A percentile compares a stretch with the other conserved stretches of the same genome.
phyloP scores from a whole-genome alignment of 2,888 invertebrate species.

The Melinopterus prodromus region DNA sequence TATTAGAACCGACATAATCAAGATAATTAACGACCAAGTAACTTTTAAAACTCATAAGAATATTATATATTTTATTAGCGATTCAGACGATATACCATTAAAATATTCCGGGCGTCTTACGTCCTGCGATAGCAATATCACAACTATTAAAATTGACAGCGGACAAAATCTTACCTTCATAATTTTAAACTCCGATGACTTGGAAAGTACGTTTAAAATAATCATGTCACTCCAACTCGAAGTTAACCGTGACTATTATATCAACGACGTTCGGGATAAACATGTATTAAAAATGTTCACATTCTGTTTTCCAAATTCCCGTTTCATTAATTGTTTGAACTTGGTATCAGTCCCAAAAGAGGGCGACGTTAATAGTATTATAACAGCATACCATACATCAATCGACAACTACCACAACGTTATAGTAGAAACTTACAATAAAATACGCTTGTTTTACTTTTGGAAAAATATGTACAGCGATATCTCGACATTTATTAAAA shows the following conservation, averaged over 20 bases:
- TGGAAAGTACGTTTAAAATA: neutral
- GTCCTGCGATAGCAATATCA: neutral
- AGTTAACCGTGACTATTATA: neutral
- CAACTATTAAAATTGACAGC: neutral
- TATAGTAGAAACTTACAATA: conserved; percentile 11
- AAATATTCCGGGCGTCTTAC: neutral
- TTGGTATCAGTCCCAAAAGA: neutral
- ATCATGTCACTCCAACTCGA: neutral
- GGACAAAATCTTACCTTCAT: neutral
- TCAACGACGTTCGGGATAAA: neutral
- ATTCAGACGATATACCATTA: neutral
- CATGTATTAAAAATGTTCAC: neutral
- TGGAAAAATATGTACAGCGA: conserved; percentile 23
- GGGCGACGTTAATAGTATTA: neutral
- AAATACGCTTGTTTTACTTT: neutral
- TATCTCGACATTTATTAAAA: conserved; percentile 7
- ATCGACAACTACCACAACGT: neutral
- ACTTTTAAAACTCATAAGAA: neutral
- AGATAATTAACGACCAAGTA: conserved; percentile 10
- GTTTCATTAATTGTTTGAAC: conserved; percentile 4
- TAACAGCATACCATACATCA: neutral
- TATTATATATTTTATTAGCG: neutral
- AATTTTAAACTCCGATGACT: neutral
- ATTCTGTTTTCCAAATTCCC: neutral
- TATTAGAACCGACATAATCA: neutral